Evolutionary conservation across 2,797 vertebrate species (phyloP), one percentile per base, ranked within the genome.

Genomic region (Danio tinwini): DNA sequence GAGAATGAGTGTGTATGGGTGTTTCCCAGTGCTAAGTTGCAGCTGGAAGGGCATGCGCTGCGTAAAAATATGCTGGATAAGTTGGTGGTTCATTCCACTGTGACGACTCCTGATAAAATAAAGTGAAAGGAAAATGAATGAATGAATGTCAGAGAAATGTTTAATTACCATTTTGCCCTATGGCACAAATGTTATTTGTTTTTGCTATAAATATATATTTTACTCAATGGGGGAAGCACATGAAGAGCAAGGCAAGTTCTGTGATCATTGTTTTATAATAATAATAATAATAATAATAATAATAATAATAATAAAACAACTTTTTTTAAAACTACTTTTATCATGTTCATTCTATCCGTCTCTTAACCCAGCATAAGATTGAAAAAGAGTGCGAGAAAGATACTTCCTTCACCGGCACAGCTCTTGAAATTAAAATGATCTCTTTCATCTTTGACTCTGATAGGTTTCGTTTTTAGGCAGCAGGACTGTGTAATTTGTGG

Each of bases 331-430:
- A 29, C 13, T 13, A 49, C 64, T 74, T 65, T 45, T 50, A 39
- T 55, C 71, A 49, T 21, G 5, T 53, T 52, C 47, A 19, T 63
- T 39, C 40, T 68, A 17, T 69, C 63, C 64, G 14, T 87, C 64
- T 59, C 65, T 11, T 67, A 83, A 81, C 47, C 52, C 79, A 63
- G 50, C 58, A 5, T 64, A 64, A 81, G 87, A 88, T 85, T 72
- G 78, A 65, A 78, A 9, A 39, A 81, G 88, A 88, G 72, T 69
- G 73, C 64, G 77, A 80, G 42, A 21, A 14, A 21, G 52, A 29
- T 1, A 29, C 68, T 65, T 53, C 14, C 59, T 71, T 21, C 68
- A 58, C 50, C 65, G 55, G 8, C 29, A 7, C 0, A 42, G 19
- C 52, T 53, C 29, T 71, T 53, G 55, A 62, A 77, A 69, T 68